Evolutionary conservation across 92 coral and sea anemone genomes (phyloP).

Genomic region (Paragorgia papillata): DNA sequence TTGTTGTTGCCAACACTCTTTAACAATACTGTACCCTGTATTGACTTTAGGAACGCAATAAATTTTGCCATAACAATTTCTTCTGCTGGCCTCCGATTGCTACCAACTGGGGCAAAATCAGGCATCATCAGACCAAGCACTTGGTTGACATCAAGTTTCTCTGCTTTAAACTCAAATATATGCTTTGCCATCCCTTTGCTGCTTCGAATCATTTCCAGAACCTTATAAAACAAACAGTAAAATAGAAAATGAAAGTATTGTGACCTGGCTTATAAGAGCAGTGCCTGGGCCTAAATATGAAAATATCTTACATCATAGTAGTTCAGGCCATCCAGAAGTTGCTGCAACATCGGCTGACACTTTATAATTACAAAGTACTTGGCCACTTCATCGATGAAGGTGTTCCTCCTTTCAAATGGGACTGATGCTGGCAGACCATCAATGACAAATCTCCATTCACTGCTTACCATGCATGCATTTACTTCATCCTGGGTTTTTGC

Average conservation of each 20-base stretch:
- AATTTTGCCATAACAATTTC: slow-evolving; percentile 57
- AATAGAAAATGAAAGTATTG: slow-evolving; percentile 5
- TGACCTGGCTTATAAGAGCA: too few species aligned
- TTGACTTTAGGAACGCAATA: slow-evolving; percentile 51
- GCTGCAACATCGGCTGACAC: slow-evolving; percentile 61
- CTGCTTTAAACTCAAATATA: slow-evolving; percentile 1
- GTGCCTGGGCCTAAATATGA: neutral
- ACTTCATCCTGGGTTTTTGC: slow-evolving; percentile 48
- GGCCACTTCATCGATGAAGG: slow-evolving; percentile 55
- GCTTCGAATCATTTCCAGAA: slow-evolving; percentile 16
- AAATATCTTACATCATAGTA: slow-evolving; percentile 28
- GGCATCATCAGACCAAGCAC: neutral
- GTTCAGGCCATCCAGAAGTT: slow-evolving; percentile 19
- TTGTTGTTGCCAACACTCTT: neutral
- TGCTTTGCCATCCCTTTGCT: slow-evolving; percentile 22
- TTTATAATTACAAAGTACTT: slow-evolving; percentile 40
- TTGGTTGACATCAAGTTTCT: slow-evolving; percentile 1
- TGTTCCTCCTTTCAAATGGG: slow-evolving; percentile 19
- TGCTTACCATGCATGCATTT: slow-evolving; percentile 32
- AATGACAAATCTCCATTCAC: slow-evolving; percentile 57
- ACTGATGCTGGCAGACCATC: slow-evolving; percentile 47
- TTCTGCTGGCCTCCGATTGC: slow-evolving; percentile 48
- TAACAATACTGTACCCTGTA: slow-evolving; percentile 35
- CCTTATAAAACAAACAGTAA: slow-evolving; percentile 7
- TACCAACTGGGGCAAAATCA: slow-evolving; percentile 43